Evolutionary conservation across 2,888 invertebrate species (phyloP).

Genomic region (Eupithecia inturbata): DNA sequence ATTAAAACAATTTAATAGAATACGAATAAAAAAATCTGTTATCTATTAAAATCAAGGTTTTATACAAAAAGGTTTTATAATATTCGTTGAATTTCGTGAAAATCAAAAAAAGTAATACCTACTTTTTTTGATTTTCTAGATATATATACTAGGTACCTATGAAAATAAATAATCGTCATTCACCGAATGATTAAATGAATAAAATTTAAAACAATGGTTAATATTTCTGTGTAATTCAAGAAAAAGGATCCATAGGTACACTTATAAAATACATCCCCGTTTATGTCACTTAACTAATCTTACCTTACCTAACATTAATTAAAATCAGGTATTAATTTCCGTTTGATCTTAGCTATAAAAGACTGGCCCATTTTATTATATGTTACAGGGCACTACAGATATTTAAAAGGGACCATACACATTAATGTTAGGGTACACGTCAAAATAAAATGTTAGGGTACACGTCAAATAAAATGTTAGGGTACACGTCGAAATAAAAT

Average conservation of each 20-base stretch:
- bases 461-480: slow-evolving; percentile 17
- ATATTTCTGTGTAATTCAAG: background rate
- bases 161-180: background rate
- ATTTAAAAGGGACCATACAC: slow-evolving; percentile 20
- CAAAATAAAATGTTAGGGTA: slow-evolving; percentile 19
- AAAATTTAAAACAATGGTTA: background rate
- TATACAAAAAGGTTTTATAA: background rate
- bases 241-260: slow-evolving; percentile 29
- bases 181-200: background rate
- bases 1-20: background rate
- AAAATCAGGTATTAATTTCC: slow-evolving; percentile 40
- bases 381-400: slow-evolving; percentile 29
- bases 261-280: slow-evolving; percentile 6
- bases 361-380: slow-evolving; percentile 42
- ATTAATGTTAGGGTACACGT: slow-evolving; percentile 11
- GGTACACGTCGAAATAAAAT: slow-evolving; percentile 20
- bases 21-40: background rate
- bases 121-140: too few relatives aligned
- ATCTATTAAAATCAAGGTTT: background rate
- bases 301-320: slow-evolving; percentile 38
- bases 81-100: background rate
- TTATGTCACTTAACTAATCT: slow-evolving; percentile 5
- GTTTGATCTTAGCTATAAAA: slow-evolving; percentile 28
- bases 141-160: too few relatives aligned
- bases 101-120: too few relatives aligned